Conservation (phyloP, 2,888 invertebrate species). For the Galeruca laticollis region DNA sequence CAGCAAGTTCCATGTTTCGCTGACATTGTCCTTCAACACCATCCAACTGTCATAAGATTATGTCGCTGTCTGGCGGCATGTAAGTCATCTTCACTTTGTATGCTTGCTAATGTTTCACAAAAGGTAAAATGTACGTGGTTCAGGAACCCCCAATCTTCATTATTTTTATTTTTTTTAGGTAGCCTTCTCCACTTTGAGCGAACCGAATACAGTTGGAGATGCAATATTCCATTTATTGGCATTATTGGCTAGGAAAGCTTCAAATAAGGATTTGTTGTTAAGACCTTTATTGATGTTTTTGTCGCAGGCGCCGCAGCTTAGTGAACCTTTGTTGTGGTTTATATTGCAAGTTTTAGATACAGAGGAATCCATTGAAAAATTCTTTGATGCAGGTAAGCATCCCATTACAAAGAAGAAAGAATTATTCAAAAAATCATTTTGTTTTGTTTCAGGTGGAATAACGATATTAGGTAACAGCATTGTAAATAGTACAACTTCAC, state of each 20-base stretch:
- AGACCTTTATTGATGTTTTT: slow-evolving; percentile 83
- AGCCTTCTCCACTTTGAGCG: slow-evolving; percentile 66
- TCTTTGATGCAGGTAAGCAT: slow-evolving; percentile 74
- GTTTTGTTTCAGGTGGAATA: slow-evolving; percentile 70
- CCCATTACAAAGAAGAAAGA: neutral
- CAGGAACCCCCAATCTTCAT: slow-evolving; percentile 27
- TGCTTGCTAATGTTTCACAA: slow-evolving; percentile 69
- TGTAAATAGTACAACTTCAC: slow-evolving; percentile 78
- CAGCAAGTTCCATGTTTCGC: slow-evolving; percentile 76
- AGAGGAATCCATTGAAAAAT: slow-evolving; percentile 79
- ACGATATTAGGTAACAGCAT: slow-evolving; percentile 83
- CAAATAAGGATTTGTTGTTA: slow-evolving; percentile 81
- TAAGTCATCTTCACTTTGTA: slow-evolving; percentile 77
- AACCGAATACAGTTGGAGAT: slow-evolving; percentile 84
- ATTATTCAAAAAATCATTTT: neutral
- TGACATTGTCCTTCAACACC: slow-evolving; percentile 80
- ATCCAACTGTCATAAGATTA: slow-evolving; percentile 85
- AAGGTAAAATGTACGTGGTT: slow-evolving; percentile 52
- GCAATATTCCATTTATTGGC: slow-evolving; percentile 88
- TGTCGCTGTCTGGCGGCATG: slow-evolving; percentile 85
- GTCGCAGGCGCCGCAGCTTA: slow-evolving; percentile 72
- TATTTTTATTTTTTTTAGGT: slow-evolving; percentile 47
- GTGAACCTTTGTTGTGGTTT: slow-evolving; percentile 89
- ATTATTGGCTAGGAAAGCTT: slow-evolving; percentile 81
- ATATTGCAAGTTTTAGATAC: slow-evolving; percentile 84